Percentiles rank a stretch among this genome's conserved stretches.
Evolutionary conservation across 2,797 vertebrate genomes (phyloP).

Genomic region (Podarcis lilfordi): DNA sequence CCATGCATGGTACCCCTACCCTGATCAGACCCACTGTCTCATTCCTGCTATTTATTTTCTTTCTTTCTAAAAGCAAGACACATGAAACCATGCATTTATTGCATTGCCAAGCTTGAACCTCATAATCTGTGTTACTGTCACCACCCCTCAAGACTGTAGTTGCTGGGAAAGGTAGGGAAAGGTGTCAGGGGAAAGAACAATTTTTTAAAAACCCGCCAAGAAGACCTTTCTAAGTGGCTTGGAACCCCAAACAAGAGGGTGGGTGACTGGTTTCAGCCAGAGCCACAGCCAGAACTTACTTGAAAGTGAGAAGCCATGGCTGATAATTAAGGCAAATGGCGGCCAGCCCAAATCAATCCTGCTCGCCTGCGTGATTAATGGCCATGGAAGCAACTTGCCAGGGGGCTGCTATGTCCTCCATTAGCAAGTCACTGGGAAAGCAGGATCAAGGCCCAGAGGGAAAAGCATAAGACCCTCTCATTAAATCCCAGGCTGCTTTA

Average conservation of each 20-base stretch:
- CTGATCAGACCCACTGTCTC: too few relatives aligned
- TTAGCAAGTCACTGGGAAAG: slow-evolving; percentile 61
- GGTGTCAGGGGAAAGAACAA: not conserved
- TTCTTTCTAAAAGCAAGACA: too few relatives aligned
- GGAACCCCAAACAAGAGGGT: not conserved
- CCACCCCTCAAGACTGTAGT: not conserved
- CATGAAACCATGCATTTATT: not conserved
- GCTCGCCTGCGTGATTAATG: slow-evolving; percentile 22
- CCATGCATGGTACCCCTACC: not conserved
- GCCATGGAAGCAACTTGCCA: slow-evolving; percentile 8
- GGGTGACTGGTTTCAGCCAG: not conserved
- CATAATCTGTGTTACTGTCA: not conserved
- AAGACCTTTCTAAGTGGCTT: not conserved
- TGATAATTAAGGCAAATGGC: slow-evolving; percentile 35
- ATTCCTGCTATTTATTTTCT: too few relatives aligned
- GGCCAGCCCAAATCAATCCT: fast-evolving
- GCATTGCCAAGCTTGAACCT: too few relatives aligned
- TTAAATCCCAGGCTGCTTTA: slow-evolving; percentile 56
- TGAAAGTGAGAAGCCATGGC: slow-evolving; percentile 3
- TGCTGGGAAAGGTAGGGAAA: not conserved
- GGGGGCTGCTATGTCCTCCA: slow-evolving; percentile 59
- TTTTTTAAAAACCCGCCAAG: not conserved
- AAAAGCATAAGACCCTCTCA: not conserved
- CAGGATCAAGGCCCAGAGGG: not conserved
- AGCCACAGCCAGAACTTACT: slow-evolving; percentile 10